Evolutionary conservation across 2,113 vertebrate species (phyloP), one percentile per base, ranked within the genome.

Genomic region (Callospermophilus lateralis): DNA sequence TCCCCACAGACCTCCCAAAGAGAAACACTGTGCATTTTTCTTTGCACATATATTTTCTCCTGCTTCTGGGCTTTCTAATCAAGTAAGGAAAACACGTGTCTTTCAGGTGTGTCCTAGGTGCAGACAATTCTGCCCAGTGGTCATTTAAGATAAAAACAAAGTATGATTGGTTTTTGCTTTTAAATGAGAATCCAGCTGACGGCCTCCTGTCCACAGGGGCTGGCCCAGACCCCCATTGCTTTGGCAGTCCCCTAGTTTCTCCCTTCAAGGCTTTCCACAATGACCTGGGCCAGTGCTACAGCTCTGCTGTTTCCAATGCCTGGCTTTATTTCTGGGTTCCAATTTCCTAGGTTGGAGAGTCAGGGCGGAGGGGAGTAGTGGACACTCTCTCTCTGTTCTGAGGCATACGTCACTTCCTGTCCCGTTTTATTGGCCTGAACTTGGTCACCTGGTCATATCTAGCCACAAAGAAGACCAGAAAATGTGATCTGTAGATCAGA

Each of bases 321-420:
- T 0, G 48, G 4, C 6, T 88, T 32, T 12, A 8, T 9, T 1
- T 39, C 61, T n/a, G 37, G 32, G 74, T 16, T 87, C 28, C 34
- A 16, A 12, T 15, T 28, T 51, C 53, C 61, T 34, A 39, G 51
- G 53, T 8, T 1, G 16, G n/a, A 32, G 7, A 55, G 20, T 32
- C 3, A 8, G 55, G 45, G 0, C 0, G 5, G 1, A 13, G 4
- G 2, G 30, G 63, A 61, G 39, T 13, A 4, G 20, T 1, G 1
- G 26, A 8, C 19, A 2, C 4, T 3, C 26, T 26, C 61, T 48
- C 78, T 28, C 6, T 55, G 39, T 45, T 58, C 51, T 67, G 76
- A 77, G 32, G 15, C 15, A 8, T 20, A 9, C 0, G 8, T 81
- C 26, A 37, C 13, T 68, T 84, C 24, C 32, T 39, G 20, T 77